Conservation (phyloP, 2,797 vertebrate genomes). For the Muscicapa comitata region DNA sequence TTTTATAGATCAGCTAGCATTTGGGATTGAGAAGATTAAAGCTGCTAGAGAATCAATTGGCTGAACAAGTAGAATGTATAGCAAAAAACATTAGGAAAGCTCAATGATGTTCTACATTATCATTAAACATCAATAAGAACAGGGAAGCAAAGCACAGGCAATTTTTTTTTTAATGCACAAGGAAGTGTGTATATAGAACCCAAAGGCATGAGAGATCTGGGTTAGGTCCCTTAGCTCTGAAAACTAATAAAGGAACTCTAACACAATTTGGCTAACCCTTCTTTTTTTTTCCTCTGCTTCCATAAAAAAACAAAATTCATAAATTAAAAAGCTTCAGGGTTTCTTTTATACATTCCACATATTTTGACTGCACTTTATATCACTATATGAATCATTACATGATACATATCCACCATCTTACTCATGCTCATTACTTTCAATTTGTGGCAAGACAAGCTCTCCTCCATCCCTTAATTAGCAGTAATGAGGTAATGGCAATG, state of each 20-base stretch:
- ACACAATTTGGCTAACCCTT: not conserved
- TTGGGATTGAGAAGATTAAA: not conserved
- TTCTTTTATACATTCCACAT: not conserved
- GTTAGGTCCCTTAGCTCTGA: not conserved
- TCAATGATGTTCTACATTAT: not conserved
- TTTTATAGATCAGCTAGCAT: not conserved
- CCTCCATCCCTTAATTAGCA: not conserved
- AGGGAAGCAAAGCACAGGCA: not conserved
- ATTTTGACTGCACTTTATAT: not conserved
- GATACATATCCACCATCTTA: not conserved
- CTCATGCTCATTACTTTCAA: not conserved
- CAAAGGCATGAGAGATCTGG: not conserved
- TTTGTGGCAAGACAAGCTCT: not conserved
- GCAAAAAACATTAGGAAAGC: not conserved
- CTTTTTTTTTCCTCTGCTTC: not conserved
- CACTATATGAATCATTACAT: not conserved
- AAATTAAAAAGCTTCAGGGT: not conserved
- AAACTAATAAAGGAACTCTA: not conserved
- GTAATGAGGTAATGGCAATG: conserved; percentile 12
- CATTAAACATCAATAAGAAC: not conserved
- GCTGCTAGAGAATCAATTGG: not conserved
- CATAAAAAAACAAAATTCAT: not conserved
- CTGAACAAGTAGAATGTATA: not conserved
- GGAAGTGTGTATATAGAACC: not conserved
- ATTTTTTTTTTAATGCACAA: not conserved